Conservation (phyloP, 53 echinoderm and acorn worm genomes). For the Echinometra lucunter region DNA sequence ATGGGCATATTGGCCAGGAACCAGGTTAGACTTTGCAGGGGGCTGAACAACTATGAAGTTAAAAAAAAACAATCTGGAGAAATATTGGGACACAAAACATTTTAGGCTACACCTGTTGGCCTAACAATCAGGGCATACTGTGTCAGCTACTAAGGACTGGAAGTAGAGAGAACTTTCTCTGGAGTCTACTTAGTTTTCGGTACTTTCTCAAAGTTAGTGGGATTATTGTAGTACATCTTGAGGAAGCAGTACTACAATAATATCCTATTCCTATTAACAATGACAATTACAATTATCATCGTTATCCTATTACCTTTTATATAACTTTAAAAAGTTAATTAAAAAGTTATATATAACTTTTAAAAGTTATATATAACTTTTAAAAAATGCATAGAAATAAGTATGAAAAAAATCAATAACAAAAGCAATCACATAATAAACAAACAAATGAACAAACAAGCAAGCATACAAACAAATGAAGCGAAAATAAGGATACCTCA, state of each 20-base stretch:
- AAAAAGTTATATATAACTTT: not conserved
- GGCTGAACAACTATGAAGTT: not conserved
- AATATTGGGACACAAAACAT: not conserved
- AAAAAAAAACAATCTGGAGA: conserved; percentile 23
- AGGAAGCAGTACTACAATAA: too few species aligned
- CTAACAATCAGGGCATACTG: not conserved
- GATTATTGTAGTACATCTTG: too few species aligned
- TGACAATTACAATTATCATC: too few species aligned
- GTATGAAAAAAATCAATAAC: not conserved
- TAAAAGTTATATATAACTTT: not conserved
- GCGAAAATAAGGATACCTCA: too few species aligned
- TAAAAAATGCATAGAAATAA: not conserved
- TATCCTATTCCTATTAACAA: not conserved
- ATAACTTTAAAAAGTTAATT: too few species aligned
- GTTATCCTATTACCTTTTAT: too few species aligned
- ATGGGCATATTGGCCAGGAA: not conserved
- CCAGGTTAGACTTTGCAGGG: not conserved
- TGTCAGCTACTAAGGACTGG: not conserved
- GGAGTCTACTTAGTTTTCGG: not conserved
- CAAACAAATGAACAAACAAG: too few species aligned
- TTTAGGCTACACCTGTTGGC: conserved; percentile 2
- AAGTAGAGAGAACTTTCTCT: not conserved
- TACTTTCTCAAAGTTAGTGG: not conserved
- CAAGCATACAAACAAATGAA: too few species aligned
- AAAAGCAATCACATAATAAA: not conserved